A percentile compares a stretch with the other conserved stretches of the same genome.
These are phyloP conservation scores for Onthophagus sagittarius DNA, from an alignment of 2,888 invertebrate species.

Conservation along the genomic window DNA sequence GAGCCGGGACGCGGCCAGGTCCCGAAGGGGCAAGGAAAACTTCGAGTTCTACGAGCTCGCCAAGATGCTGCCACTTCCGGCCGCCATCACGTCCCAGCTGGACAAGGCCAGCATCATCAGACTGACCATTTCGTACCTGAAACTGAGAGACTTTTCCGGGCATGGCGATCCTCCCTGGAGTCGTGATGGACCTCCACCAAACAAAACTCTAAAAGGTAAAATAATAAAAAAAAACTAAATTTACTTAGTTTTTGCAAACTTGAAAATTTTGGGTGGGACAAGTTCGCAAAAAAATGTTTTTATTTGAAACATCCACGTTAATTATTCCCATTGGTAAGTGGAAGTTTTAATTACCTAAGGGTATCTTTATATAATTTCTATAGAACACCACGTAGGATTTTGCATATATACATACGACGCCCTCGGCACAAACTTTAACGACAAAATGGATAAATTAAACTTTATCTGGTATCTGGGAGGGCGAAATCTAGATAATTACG, in stretches of 20 bases:
- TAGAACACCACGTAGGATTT: background rate
- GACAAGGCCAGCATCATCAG: conserved; percentile 96
- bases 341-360: background rate
- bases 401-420: background rate
- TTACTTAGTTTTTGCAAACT: background rate
- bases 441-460: background rate
- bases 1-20: conserved; percentile 87
- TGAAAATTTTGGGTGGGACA: background rate
- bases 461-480: background rate
- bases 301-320: background rate
- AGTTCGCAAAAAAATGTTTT: background rate
- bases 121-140: conserved; percentile 93
- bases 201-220: conserved; percentile 77
- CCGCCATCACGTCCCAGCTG: conserved; percentile 89
- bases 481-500: background rate
- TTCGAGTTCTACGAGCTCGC: conserved; percentile 95
- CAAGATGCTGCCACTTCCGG: conserved; percentile 86
- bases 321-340: background rate
- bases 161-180: conserved; percentile 97
- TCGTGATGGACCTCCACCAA: conserved; percentile 71
- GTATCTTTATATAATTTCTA: background rate
- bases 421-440: background rate
- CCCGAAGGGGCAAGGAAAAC: conserved; percentile 90
- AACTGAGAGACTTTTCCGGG: conserved; percentile 89
- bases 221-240: conserved; percentile 33